A percentile compares a stretch with the other conserved stretches of the same genome.
Conservation (phyloP, 1,140 invertebrate genomes). For the Manduca sexta region DNA sequence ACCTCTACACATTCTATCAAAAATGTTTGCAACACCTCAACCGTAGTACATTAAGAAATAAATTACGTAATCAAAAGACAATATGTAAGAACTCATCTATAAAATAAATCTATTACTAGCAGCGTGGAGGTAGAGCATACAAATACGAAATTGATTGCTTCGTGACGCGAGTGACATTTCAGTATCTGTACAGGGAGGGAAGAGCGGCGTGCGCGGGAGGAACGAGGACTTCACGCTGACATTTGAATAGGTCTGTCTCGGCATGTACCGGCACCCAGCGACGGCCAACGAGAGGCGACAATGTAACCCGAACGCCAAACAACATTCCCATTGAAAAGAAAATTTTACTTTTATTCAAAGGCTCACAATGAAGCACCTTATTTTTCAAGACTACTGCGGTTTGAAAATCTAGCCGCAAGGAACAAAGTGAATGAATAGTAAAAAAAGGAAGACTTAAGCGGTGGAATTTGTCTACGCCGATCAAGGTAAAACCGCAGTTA, state of each 20-base stretch:
- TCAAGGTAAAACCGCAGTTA: no score
- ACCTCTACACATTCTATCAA: no score
- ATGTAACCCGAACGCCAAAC: constrained; percentile 58
- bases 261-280: constrained; percentile 62
- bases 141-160: constrained; percentile 72
- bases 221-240: constrained; percentile 53
- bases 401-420: no score
- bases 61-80: constrained; percentile 9
- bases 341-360: constrained; percentile 64
- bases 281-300: constrained; percentile 63
- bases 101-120: constrained; percentile 53
- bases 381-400: constrained; percentile 30
- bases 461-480: no score
- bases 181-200: constrained; percentile 39
- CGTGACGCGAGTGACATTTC: constrained; percentile 68
- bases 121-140: constrained; percentile 59
- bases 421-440: no score
- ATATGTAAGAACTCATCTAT: constrained; percentile 3
- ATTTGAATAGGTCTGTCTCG: constrained; percentile 69
- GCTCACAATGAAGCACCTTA: constrained; percentile 48
- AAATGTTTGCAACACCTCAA: no score
- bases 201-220: constrained; percentile 20
- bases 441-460: no score
- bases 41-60: no score
- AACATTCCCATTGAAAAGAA: constrained; percentile 61